phyloP scores from a whole-genome alignment of 1,140 invertebrate genomes.

The Anagrus nilaparvatae region DNA sequence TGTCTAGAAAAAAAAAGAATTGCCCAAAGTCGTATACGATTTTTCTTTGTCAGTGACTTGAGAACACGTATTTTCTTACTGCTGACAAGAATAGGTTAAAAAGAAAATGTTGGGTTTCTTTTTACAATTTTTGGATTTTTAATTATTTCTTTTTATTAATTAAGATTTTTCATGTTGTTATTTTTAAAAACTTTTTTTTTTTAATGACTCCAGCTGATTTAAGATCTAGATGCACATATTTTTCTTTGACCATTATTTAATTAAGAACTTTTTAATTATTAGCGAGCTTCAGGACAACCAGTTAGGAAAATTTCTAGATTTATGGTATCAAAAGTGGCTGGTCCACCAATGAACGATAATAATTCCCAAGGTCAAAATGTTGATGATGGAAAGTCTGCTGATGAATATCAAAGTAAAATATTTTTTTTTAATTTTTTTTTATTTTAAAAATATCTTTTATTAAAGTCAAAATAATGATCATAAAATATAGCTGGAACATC shows the following conservation, averaged over 20 bases:
- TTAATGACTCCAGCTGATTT: slow-evolving; percentile 5
- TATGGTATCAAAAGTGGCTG: slow-evolving; percentile 43
- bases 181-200: too few relatives aligned
- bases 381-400: slow-evolving; percentile 13
- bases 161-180: neutral
- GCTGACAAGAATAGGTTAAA: too few relatives aligned
- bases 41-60: too few relatives aligned
- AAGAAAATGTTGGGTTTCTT: too few relatives aligned
- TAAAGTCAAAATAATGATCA: neutral
- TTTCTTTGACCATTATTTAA: too few relatives aligned
- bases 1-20: too few relatives aligned
- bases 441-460: neutral
- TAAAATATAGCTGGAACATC: slow-evolving; percentile 7
- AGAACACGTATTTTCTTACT: too few relatives aligned
- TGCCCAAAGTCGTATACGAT: too few relatives aligned
- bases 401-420: slow-evolving; percentile 27
- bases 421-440: neutral
- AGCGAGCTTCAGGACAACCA: slow-evolving; percentile 26
- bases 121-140: neutral
- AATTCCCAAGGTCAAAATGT: slow-evolving; percentile 12
- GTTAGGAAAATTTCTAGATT: slow-evolving; percentile 43
- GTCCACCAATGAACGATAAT: slow-evolving; percentile 26
- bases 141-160: neutral
- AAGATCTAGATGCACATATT: too few relatives aligned
- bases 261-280: too few relatives aligned